These are phyloP conservation scores for Poecilia picta DNA, from an alignment of 2,797 vertebrate species.

Conservation along the genomic window DNA sequence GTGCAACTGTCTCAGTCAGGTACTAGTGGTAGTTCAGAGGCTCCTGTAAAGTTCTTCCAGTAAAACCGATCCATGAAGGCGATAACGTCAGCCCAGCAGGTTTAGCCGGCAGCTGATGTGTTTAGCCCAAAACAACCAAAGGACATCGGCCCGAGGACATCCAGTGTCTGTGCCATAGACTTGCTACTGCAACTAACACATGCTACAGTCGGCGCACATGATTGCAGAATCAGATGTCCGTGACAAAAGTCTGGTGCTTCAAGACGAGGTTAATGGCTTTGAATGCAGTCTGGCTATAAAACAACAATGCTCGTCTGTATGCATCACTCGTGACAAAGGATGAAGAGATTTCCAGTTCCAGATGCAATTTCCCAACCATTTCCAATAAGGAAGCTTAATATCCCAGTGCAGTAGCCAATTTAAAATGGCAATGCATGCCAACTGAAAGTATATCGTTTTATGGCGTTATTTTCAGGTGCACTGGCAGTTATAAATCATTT, in stretches of 20 bases:
- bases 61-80: conserved; percentile 3
- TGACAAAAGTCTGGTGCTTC: not conserved
- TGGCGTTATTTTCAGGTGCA: not conserved
- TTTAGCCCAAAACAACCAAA: conserved; percentile 65
- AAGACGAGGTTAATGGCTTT: not conserved
- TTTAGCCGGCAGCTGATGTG: conserved; percentile 50
- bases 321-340: not conserved
- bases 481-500: not conserved
- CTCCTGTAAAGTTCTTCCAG: not conserved
- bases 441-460: not conserved
- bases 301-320: not conserved
- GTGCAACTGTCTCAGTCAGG: not conserved
- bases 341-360: not conserved
- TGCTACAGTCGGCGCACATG: not conserved
- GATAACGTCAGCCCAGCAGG: conserved; percentile 60
- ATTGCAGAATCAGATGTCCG: not conserved
- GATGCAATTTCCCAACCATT: not conserved
- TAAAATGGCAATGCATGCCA: not conserved
- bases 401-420: not conserved
- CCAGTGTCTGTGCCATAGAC: not conserved
- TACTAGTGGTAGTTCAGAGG: not conserved
- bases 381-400: not conserved
- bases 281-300: not conserved
- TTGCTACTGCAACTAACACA: not conserved
- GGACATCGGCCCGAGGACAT: conserved; percentile 50